A percentile compares a stretch with the other conserved stretches of the same genome.
phyloP scores from a whole-genome alignment of 2,888 invertebrate species.

The Blera fallax region DNA sequence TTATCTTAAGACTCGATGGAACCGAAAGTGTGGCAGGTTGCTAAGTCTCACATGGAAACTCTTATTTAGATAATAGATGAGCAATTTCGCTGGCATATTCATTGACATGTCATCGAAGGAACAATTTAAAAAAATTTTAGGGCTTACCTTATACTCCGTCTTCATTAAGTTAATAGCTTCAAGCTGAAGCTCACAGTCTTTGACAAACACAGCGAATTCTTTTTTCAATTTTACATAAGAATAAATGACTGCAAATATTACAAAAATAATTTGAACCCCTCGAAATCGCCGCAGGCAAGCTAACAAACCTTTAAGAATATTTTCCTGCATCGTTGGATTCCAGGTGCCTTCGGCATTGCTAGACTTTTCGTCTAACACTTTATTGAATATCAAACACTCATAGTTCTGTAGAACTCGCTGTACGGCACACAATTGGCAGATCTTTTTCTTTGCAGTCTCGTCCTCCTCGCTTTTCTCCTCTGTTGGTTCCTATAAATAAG shows the following conservation, averaged over 20 bases:
- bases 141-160: constrained; percentile 84
- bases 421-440: constrained; percentile 82
- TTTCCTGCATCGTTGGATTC: constrained; percentile 85
- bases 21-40: no score
- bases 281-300: no score
- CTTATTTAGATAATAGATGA: no score
- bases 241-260: constrained; percentile 19
- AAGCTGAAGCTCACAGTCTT: constrained; percentile 83
- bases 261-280: no score
- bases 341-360: constrained; percentile 84
- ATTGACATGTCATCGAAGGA: background rate
- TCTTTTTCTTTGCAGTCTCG: constrained; percentile 19
- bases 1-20: no score
- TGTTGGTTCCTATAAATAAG: background rate
- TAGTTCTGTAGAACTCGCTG: constrained; percentile 82
- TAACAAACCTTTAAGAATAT: constrained; percentile 83
- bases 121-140: background rate
- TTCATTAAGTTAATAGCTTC: constrained; percentile 85
- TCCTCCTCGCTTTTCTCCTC: background rate
- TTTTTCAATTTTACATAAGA: background rate
- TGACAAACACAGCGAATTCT: constrained; percentile 75
- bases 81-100: no score
- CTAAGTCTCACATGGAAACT: no score
- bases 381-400: constrained; percentile 84
- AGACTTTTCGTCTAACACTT: constrained; percentile 80